Evolutionary conservation across 1,140 invertebrate species (phyloP).

Genomic region (Platyura marginata): DNA sequence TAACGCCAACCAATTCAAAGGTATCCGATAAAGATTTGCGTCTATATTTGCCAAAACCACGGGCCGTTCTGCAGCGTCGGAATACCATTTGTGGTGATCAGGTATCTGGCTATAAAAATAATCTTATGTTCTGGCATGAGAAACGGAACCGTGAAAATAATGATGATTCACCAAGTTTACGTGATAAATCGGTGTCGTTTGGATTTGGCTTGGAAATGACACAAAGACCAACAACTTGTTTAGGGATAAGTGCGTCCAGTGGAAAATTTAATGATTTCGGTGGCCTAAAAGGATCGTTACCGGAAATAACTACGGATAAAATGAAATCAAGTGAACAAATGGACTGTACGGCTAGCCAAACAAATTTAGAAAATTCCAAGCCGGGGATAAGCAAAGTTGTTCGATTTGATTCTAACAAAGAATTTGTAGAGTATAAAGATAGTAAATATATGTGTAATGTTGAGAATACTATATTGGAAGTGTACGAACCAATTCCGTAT

Average conservation of each 20-base stretch:
- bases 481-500: conserved; percentile 22
- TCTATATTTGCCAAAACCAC: conserved; percentile 56
- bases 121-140: conserved; percentile 15
- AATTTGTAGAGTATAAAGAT: neutral
- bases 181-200: conserved; percentile 48
- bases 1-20: conserved; percentile 19
- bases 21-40: conserved; percentile 21
- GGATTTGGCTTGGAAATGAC: conserved; percentile 46
- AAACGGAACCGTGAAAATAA: conserved; percentile 6
- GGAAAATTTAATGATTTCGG: conserved; percentile 5
- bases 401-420: conserved; percentile 14
- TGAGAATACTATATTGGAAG: conserved; percentile 22
- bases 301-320: conserved; percentile 1
- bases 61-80: conserved; percentile 52
- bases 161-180: conserved; percentile 25
- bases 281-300: conserved; percentile 5
- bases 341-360: conserved; percentile 10
- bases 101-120: conserved; percentile 11
- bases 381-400: conserved; percentile 23
- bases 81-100: conserved; percentile 65
- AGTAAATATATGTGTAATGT: conserved; percentile 19
- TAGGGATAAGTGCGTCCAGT: conserved; percentile 23
- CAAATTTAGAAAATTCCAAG: conserved; percentile 13
- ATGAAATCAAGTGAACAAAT: conserved; percentile 6
- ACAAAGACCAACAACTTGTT: conserved; percentile 40